These are phyloP conservation scores for Chrysemys picta DNA, from an alignment of 2,113 vertebrate genomes.

Conservation along the genomic window DNA sequence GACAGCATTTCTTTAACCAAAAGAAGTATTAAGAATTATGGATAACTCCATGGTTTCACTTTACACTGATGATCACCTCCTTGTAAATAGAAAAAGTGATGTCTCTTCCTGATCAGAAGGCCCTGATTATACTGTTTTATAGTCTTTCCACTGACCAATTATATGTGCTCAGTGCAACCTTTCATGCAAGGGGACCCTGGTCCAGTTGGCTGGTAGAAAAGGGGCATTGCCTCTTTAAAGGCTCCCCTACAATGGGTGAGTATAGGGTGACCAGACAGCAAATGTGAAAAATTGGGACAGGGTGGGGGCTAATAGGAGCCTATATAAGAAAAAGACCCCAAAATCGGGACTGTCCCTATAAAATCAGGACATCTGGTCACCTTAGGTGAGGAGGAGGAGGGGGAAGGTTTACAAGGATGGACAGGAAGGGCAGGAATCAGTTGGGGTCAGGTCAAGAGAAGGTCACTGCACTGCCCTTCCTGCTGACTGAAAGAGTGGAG, in stretches of 20 bases:
- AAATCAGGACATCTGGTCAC: too few relatives aligned
- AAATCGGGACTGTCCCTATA: too few relatives aligned
- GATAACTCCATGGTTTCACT: not conserved
- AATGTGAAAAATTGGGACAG: too few relatives aligned
- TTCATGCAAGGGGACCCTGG: not conserved
- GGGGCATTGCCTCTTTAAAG: not conserved
- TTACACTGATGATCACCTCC: not conserved
- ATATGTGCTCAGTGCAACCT: conserved; percentile 4
- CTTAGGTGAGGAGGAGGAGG: too few relatives aligned
- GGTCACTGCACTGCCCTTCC: not conserved
- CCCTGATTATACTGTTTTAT: not conserved
- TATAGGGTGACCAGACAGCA: too few relatives aligned
- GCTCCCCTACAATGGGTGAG: not conserved
- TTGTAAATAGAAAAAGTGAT: not conserved
- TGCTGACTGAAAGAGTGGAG: not conserved
- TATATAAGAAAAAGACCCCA: too few relatives aligned
- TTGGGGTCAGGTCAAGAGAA: not conserved
- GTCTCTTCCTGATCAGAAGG: not conserved
- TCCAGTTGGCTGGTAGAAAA: not conserved
- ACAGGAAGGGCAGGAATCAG: not conserved
- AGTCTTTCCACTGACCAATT: conserved; percentile 3
- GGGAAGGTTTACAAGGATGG: not conserved
- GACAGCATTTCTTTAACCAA: not conserved
- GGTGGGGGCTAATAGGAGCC: too few relatives aligned
- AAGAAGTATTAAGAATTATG: not conserved